These are phyloP conservation scores for Ectemnius cavifrons DNA, from an alignment of 2,888 invertebrate species.

Conservation along the genomic window DNA sequence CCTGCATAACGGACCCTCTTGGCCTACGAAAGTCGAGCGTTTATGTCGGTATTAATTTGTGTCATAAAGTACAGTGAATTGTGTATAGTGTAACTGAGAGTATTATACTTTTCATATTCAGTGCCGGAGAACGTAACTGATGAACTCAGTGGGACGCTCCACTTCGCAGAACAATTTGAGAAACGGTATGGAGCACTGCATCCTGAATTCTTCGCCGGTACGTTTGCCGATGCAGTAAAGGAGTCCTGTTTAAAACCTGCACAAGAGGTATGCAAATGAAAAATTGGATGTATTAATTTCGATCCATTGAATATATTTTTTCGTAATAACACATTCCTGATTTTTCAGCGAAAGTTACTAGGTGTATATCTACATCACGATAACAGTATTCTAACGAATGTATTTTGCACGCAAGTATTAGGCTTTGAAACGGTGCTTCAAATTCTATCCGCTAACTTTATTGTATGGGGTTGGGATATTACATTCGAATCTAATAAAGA, in stretches of 20 bases:
- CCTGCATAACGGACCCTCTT: slow-evolving; percentile 83
- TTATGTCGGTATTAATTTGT: slow-evolving; percentile 82
- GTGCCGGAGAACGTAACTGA: slow-evolving; percentile 93
- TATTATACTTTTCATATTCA: slow-evolving; percentile 72
- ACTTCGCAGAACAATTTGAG: slow-evolving; percentile 92
- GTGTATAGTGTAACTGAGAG: too few species aligned
- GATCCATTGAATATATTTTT: neutral
- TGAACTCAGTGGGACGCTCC: slow-evolving; percentile 90
- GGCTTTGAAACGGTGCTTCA: slow-evolving; percentile 95
- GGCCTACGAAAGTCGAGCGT: slow-evolving; percentile 83
- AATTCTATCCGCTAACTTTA: slow-evolving; percentile 92
- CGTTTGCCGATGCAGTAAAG: slow-evolving; percentile 92
- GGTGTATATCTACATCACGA: slow-evolving; percentile 98
- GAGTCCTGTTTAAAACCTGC: slow-evolving; percentile 94
- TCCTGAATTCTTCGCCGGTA: slow-evolving; percentile 94
- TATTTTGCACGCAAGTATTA: slow-evolving; percentile 96
- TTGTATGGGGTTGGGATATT: slow-evolving; percentile 98
- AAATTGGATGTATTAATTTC: neutral
- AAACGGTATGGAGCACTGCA: slow-evolving; percentile 91
- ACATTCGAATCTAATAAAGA: slow-evolving; percentile 92
- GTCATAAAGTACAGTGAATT: neutral
- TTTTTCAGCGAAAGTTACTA: slow-evolving; percentile 90
- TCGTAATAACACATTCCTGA: slow-evolving; percentile 38
- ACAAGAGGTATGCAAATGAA: slow-evolving; percentile 82
- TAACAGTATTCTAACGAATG: slow-evolving; percentile 95